Base-by-base conservation (phyloP, 1,140 invertebrate species). In the Rhysida immarginata region DNA sequence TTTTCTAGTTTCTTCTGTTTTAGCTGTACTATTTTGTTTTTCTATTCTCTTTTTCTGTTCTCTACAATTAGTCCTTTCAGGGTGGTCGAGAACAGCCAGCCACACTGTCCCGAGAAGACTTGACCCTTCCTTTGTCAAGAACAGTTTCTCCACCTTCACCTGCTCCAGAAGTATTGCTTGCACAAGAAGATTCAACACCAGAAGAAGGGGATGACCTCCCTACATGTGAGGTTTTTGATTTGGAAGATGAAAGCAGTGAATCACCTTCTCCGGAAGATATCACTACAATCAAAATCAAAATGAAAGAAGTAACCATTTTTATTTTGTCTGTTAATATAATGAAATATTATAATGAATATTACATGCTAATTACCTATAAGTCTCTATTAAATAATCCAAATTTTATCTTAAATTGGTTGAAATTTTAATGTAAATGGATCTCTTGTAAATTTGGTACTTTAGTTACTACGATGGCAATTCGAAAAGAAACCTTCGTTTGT, bases 251-350 rank as follows among this genome's bases (percentile, higher is more conserved):
- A 46, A 62, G 61, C 53, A 64, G 62, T 59, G 59, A 62, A 25
- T 62, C 62, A 43, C 50, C 59, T n/a, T 64, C 62, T 51, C 61
- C 62, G 13, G 61, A 61, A n/a, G 64, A 66, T 56, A 51, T 59
- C 16, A 58, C 60, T 27, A 58, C 56, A 11, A 25, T 65, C 14
- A 60, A 59, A 46, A 53, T 57, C 20, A 61, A 66, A 52, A 51
- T 66, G 45, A 61, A 58, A 24, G 53, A 54, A 24, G 53, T 54
- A 35, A 35, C 29, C 29, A 35, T 5, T 35, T 5, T 35, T n/a
- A n/a, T n/a, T n/a, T n/a, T n/a, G n/a, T n/a, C n/a, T n/a, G n/a
- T n/a, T n/a, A n/a, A n/a, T n/a, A n/a, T n/a, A n/a, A n/a, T n/a
- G n/a, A n/a, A n/a, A n/a, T n/a, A n/a, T n/a, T n/a, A n/a, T n/a